phyloP scores from a whole-genome alignment of 1,140 invertebrate genomes.

The Cepaea nemoralis region DNA sequence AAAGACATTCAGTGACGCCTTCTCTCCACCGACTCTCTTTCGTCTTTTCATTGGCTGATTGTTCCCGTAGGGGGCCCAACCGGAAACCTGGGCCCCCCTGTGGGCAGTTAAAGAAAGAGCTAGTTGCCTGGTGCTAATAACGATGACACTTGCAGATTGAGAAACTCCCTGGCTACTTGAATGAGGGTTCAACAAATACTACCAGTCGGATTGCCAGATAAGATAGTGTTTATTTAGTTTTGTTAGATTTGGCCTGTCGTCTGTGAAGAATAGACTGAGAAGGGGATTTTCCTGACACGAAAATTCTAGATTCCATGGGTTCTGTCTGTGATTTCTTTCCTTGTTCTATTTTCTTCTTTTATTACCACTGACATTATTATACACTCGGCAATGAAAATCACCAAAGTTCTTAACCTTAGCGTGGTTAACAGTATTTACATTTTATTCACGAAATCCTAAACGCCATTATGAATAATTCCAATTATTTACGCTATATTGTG shows the following conservation, averaged over 20 bases:
- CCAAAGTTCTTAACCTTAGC: background rate
- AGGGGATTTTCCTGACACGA: background rate
- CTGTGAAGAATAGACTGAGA: background rate
- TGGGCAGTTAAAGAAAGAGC: background rate
- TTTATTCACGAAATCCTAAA: background rate
- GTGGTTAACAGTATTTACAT: background rate
- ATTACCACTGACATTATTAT: background rate
- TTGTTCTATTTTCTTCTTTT: too few species aligned
- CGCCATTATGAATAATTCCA: background rate
- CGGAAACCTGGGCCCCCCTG: background rate
- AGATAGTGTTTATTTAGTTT: background rate
- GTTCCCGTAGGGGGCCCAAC: background rate
- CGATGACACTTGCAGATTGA: constrained; percentile 19
- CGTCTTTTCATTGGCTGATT: background rate
- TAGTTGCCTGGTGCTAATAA: background rate
- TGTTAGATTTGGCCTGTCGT: constrained; percentile 8
- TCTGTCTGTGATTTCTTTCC: background rate
- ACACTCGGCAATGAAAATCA: background rate
- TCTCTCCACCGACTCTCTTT: background rate
- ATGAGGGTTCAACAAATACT: constrained; percentile 13
- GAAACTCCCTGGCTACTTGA: constrained; percentile 2
- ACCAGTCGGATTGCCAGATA: constrained; percentile 1
- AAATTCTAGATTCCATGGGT: background rate
- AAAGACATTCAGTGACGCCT: background rate
- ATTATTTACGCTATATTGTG: background rate